Conservation (phyloP, 2,888 invertebrate species). For the Caenorhabditis drosophilae region DNA sequence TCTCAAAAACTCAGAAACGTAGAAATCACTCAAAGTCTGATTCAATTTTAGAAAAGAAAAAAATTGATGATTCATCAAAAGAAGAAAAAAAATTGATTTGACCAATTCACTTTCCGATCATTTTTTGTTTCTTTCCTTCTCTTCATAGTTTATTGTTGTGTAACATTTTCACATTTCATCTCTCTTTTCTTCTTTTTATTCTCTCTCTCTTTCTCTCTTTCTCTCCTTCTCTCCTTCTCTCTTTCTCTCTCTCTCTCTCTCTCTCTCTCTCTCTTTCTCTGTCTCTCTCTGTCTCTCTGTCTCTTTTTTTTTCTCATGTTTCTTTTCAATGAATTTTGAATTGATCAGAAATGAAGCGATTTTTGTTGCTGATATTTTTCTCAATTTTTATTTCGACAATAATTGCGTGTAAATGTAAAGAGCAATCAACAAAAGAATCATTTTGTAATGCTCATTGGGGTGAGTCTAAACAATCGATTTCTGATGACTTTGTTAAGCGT, state of each 20-base stretch:
- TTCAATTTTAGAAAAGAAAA: no score
- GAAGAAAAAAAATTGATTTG: no score
- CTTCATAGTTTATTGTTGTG: no score
- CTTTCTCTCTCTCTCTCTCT: no score
- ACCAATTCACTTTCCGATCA: constrained; percentile 22
- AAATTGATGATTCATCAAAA: no score
- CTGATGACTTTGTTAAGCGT: background rate
- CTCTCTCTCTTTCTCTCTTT: no score
- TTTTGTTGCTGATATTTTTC: background rate
- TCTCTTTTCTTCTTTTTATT: background rate
- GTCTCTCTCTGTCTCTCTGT: no score
- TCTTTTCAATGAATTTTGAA: constrained; percentile 12
- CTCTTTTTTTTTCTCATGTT: background rate
- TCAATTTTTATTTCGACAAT: constrained; percentile 7
- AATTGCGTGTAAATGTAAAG: constrained; percentile 54
- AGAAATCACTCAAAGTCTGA: no score
- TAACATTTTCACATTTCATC: background rate
- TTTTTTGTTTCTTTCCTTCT: no score
- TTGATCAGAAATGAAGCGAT: background rate
- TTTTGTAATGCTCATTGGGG: constrained; percentile 63
- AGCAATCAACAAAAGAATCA: constrained; percentile 49
- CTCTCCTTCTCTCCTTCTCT: no score
- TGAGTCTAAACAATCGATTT: constrained; percentile 10
- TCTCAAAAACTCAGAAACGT: no score
- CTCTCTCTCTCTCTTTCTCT: no score